Percentiles rank a stretch among this genome's conserved stretches.
Evolutionary conservation across 2,797 vertebrate genomes (phyloP).

Genomic region (Mycteria americana): DNA sequence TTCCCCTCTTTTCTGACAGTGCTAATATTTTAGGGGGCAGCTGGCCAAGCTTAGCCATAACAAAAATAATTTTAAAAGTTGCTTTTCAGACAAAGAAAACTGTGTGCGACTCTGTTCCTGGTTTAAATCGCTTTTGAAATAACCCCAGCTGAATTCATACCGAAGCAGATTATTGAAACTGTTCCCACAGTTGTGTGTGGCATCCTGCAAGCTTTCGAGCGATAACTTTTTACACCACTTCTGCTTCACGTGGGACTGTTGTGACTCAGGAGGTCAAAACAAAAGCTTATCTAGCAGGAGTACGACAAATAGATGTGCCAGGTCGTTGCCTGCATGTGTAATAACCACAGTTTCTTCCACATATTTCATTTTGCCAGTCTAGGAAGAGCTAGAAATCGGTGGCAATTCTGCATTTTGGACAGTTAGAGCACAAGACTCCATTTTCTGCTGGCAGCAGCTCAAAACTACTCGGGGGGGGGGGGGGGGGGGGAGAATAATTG

Average conservation of each 20-base stretch:
- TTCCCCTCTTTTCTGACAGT: too few relatives aligned
- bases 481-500: rapidly evolving
- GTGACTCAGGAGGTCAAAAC: neutral
- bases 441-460: neutral
- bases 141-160: too few relatives aligned
- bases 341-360: neutral
- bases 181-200: neutral
- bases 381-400: neutral
- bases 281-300: neutral
- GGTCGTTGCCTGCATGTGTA: neutral
- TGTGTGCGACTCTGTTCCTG: too few relatives aligned
- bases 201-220: neutral
- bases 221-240: neutral
- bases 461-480: neutral
- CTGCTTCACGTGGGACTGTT: neutral
- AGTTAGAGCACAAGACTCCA: neutral
- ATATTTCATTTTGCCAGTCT: neutral
- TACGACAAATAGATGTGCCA: neutral
- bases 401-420: neutral
- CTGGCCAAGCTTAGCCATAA: neutral
- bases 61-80: neutral
- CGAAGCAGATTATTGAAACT: too few relatives aligned
- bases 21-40: neutral
- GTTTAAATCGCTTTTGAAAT: neutral
- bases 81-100: neutral